phyloP scores from a whole-genome alignment of 2,113 vertebrate species.

The Monopterus albus region DNA sequence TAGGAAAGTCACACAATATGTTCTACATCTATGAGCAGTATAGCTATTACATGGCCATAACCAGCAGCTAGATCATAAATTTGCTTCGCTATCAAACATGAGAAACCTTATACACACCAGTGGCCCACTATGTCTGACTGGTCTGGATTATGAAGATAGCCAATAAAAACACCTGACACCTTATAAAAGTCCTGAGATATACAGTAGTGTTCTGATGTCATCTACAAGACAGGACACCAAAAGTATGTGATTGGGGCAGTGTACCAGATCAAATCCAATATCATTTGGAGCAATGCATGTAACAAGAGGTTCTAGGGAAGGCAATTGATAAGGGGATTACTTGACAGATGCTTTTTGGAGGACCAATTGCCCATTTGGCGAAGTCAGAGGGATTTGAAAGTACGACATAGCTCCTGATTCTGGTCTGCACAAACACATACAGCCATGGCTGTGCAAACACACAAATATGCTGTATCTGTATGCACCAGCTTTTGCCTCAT shows the following conservation, averaged over 20 bases:
- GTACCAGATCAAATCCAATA: constrained; percentile 41
- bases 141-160: not conserved
- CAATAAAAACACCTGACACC: not conserved
- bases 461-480: constrained; percentile 26
- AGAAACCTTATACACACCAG: not conserved
- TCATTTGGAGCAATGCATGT: constrained; percentile 38
- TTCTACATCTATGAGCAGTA: not conserved
- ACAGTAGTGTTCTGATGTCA: not conserved
- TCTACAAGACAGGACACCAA: not conserved
- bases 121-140: not conserved
- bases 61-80: not conserved
- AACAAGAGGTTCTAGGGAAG: constrained; percentile 31
- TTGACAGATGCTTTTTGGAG: constrained; percentile 37
- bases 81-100: not conserved
- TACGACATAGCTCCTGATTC: constrained; percentile 22
- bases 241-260: constrained; percentile 29
- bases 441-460: constrained; percentile 3
- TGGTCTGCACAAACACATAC: constrained; percentile 10
- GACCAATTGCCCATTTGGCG: constrained; percentile 26
- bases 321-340: constrained; percentile 55
- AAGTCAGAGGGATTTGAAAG: constrained; percentile 52
- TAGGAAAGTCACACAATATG: not conserved
- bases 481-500: constrained; percentile 26
- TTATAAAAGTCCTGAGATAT: not conserved
- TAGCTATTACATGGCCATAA: not conserved